Percentiles rank a stretch among this genome's conserved stretches.
phyloP scores from a whole-genome alignment of 2,113 vertebrate species.

The Melanerpes aurifrons region DNA sequence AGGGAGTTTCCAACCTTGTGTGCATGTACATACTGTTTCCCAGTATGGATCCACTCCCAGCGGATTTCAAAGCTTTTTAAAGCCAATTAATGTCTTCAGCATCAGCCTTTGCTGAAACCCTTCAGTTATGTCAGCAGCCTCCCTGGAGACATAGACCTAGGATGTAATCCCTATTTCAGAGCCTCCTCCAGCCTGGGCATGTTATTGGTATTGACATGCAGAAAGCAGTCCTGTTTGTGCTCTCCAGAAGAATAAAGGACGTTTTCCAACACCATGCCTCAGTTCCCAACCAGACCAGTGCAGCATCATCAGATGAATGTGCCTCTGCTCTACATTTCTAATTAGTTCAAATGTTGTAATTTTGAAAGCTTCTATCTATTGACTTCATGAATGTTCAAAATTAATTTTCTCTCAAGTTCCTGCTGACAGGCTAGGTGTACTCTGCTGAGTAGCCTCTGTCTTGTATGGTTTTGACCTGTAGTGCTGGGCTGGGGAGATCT shows the following conservation, averaged over 20 bases:
- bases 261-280: rapidly evolving
- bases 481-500: neutral
- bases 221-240: rapidly evolving
- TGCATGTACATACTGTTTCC: no score
- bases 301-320: neutral
- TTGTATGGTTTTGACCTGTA: neutral
- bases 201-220: neutral
- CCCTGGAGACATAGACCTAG: neutral
- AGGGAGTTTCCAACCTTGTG: neutral
- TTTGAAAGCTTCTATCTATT: neutral
- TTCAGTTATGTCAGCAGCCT: neutral
- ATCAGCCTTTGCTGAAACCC: neutral
- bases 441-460: neutral
- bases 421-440: neutral
- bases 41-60: neutral
- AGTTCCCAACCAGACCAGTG: neutral
- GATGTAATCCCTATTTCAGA: neutral
- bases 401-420: neutral
- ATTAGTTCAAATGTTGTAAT: neutral
- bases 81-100: neutral
- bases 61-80: neutral
- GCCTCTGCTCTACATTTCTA: neutral
- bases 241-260: neutral
- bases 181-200: neutral
- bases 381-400: neutral